Evolutionary conservation across 92 coral and sea anemone genomes (phyloP).

Genomic region (Isaurus tuberculatus): DNA sequence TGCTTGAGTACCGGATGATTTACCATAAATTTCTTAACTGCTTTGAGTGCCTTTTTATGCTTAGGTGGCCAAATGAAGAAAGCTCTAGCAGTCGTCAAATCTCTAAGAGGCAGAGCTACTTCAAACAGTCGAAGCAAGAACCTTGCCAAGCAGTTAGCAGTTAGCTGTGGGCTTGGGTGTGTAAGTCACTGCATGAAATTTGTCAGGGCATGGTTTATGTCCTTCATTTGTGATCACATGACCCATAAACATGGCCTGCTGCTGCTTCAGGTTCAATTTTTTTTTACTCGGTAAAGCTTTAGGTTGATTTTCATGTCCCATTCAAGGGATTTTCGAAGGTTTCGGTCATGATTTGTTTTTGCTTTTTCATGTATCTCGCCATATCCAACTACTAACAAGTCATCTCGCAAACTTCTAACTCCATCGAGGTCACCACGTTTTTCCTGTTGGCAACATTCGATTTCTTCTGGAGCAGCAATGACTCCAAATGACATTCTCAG

Average conservation of each 20-base stretch:
- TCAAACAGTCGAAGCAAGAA: conserved; percentile 54
- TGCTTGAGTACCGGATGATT: conserved; percentile 55
- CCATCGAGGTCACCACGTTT: conserved; percentile 42
- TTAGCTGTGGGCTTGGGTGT: conserved; percentile 32
- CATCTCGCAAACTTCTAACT: conserved; percentile 36
- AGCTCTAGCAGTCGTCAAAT: conserved; percentile 37
- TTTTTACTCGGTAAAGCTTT: too few species aligned
- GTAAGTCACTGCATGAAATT: neutral
- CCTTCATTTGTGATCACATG: conserved; percentile 2
- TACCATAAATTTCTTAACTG: conserved; percentile 52
- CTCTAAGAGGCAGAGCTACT: conserved; percentile 55
- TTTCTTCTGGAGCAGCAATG: conserved; percentile 59
- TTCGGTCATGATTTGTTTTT: conserved; percentile 40
- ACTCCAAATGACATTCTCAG: conserved; percentile 58
- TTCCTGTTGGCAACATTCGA: conserved; percentile 55
- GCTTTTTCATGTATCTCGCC: conserved; percentile 52
- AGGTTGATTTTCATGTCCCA: conserved; percentile 50
- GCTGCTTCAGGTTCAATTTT: conserved; percentile 1
- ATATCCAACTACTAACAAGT: conserved; percentile 47
- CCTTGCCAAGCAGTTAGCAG: conserved; percentile 31
- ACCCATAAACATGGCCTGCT: conserved; percentile 31
- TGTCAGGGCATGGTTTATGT: neutral
- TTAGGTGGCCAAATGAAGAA: conserved; percentile 57
- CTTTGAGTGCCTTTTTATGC: conserved; percentile 53
- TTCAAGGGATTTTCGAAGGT: conserved; percentile 45